phyloP scores from a whole-genome alignment of 2,113 vertebrate species.

The Callocephalon fimbriatum region DNA sequence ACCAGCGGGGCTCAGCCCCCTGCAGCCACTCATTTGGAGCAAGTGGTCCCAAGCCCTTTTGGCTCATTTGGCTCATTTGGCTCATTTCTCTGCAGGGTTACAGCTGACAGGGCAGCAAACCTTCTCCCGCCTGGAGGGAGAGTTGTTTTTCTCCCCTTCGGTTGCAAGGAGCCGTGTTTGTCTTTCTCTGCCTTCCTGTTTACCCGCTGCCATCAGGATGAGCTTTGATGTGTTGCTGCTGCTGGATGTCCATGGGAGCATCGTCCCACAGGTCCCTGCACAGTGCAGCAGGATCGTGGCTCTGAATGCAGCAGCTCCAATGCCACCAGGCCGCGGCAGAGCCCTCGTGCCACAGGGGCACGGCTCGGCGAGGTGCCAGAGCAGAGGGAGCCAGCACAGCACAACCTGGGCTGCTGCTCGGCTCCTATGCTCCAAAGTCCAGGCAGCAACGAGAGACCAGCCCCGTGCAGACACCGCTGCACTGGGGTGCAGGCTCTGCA shows the following conservation, averaged over 20 bases:
- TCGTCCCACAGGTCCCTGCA: neutral
- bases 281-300: rapidly evolving
- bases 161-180: slow-evolving; percentile 47
- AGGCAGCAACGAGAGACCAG: neutral
- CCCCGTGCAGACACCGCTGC: rapidly evolving
- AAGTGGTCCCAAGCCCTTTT: neutral
- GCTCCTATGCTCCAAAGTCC: slow-evolving; percentile 5
- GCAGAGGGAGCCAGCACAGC: neutral
- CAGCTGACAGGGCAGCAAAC: slow-evolving; percentile 14
- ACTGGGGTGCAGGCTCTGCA: rapidly evolving
- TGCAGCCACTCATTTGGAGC: neutral
- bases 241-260: neutral
- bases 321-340: rapidly evolving
- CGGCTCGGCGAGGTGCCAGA: rapidly evolving
- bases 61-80: slow-evolving; percentile 16
- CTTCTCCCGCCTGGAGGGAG: neutral
- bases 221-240: slow-evolving; percentile 61
- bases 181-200: slow-evolving; percentile 69
- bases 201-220: slow-evolving; percentile 41
- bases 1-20: rapidly evolving
- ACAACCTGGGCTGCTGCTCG: neutral
- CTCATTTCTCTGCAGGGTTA: neutral
- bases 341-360: rapidly evolving
- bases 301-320: neutral
- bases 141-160: slow-evolving; percentile 21